Evolutionary conservation across 1,140 invertebrate species (phyloP).

Genomic region (Apis laboriosa): DNA sequence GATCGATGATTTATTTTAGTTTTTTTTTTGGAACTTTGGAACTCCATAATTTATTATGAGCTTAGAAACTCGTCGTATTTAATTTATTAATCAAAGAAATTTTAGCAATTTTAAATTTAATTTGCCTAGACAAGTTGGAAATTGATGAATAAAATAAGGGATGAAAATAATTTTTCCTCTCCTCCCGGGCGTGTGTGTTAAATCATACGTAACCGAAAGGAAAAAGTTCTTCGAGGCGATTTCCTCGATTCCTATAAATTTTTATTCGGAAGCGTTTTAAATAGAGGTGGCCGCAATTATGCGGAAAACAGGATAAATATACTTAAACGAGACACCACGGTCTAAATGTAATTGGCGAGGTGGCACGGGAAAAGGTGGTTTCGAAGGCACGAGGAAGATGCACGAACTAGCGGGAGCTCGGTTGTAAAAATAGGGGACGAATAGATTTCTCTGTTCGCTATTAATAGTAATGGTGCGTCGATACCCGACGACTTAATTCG

Average conservation of each 20-base stretch:
- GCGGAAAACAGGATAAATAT: constrained; percentile 44
- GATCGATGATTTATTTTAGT: too few species aligned
- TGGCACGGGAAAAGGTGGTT: constrained; percentile 30
- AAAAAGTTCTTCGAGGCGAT: not conserved
- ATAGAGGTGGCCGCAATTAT: constrained; percentile 24
- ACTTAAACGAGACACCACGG: constrained; percentile 37
- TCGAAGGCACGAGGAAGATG: constrained; percentile 41
- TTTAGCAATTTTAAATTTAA: too few species aligned
- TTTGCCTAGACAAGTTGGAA: too few species aligned
- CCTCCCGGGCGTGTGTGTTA: not conserved
- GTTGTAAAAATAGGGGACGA: constrained; percentile 66
- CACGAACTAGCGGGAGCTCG: constrained; percentile 49
- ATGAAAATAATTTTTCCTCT: not conserved
- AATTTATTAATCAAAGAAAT: too few species aligned
- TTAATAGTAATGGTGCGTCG: constrained; percentile 62
- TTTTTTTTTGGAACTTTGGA: too few species aligned
- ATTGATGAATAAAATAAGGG: too few species aligned
- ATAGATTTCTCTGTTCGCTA: constrained; percentile 61
- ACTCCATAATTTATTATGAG: too few species aligned
- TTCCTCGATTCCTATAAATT: not conserved
- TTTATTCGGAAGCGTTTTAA: constrained; percentile 8
- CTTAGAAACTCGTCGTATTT: too few species aligned
- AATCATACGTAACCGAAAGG: not conserved
- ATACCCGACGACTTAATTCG: constrained; percentile 59
- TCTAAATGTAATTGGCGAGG: constrained; percentile 58